Evolutionary conservation across 2,888 invertebrate species (phyloP).

Genomic region (Leptopterna dolabrata): DNA sequence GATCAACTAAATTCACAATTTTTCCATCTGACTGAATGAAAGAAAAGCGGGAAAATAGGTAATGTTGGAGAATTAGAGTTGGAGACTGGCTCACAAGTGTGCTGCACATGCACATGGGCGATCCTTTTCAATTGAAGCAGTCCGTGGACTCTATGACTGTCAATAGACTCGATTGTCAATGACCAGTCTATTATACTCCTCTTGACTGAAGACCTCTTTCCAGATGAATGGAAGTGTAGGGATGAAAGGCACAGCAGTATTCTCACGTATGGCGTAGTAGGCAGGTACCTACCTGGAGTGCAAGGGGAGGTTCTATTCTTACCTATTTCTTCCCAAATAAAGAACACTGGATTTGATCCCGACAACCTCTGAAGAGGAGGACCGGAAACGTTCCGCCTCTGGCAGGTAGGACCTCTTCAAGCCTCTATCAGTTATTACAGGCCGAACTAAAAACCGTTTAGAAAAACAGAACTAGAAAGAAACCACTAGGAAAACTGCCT

Average conservation of each 20-base stretch:
- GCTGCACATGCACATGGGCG: too few relatives aligned
- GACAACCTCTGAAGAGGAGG: background rate
- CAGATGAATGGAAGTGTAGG: background rate
- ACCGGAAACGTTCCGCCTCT: background rate
- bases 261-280: too few relatives aligned
- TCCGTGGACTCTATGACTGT: background rate
- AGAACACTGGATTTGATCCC: background rate
- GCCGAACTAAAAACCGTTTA: too few relatives aligned
- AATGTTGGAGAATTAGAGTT: too few relatives aligned
- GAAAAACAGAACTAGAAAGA: too few relatives aligned
- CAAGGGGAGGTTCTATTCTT: background rate
- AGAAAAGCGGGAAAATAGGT: too few relatives aligned
- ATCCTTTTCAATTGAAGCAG: background rate
- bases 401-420: background rate
- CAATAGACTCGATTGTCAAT: background rate
- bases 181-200: background rate
- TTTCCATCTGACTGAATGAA: too few relatives aligned
- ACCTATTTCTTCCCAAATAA: background rate
- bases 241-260: background rate
- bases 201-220: background rate
- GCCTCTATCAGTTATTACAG: too few relatives aligned
- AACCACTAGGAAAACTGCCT: too few relatives aligned
- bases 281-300: background rate
- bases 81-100: too few relatives aligned
- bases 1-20: too few relatives aligned